Evolutionary conservation across 2,113 vertebrate species (phyloP).

Genomic region (Cisticola juncidis): DNA sequence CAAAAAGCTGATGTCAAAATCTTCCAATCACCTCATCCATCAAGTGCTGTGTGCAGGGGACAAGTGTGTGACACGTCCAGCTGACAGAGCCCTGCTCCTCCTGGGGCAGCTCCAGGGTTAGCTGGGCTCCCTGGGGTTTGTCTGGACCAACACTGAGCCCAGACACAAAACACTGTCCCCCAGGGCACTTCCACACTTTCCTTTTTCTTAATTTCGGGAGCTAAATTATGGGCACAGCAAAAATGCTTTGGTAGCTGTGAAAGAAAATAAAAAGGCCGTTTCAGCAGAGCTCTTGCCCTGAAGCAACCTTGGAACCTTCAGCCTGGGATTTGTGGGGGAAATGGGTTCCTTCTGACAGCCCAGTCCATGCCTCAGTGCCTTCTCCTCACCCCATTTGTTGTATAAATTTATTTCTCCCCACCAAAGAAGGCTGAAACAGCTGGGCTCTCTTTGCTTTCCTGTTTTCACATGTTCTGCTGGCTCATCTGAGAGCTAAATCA

Average conservation of each 20-base stretch:
- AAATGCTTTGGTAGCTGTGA: not conserved
- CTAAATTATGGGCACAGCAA: not conserved
- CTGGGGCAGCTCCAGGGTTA: not conserved
- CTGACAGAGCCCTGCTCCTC: not conserved
- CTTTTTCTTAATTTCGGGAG: not conserved
- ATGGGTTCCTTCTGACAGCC: not conserved
- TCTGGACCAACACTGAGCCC: not conserved
- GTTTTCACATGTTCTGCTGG: not conserved
- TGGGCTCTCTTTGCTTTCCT: not conserved
- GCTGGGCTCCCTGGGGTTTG: not conserved
- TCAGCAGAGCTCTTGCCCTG: not conserved
- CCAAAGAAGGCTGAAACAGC: not conserved
- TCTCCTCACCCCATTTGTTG: not conserved
- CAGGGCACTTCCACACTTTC: not conserved
- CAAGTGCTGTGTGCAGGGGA: not conserved
- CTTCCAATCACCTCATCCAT: slow-evolving; percentile 59
- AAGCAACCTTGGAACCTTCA: not conserved
- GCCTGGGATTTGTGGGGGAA: not conserved
- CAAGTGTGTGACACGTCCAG: not conserved
- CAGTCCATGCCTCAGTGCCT: not conserved
- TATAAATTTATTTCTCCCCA: not conserved
- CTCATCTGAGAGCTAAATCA: not conserved
- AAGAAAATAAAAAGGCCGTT: not conserved
- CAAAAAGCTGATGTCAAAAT: slow-evolving; percentile 59
- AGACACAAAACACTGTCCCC: fast-evolving